Evolutionary conservation across 2,113 vertebrate genomes (phyloP).

Genomic region (Neofelis nebulosa): DNA sequence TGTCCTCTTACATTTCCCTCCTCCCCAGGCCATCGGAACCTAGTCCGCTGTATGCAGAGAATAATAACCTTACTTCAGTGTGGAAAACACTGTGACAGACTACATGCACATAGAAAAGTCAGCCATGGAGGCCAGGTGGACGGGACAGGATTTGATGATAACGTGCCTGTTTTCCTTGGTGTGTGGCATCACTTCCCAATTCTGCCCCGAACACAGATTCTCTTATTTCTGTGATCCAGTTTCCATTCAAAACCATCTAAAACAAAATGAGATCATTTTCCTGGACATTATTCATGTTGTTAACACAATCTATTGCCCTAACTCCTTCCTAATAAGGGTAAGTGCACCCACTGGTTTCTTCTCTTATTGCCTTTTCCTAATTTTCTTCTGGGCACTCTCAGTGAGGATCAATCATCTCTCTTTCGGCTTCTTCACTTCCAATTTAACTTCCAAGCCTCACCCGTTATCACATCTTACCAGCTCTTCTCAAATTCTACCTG

Average conservation of each 20-base stretch:
- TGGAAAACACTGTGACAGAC: neutral
- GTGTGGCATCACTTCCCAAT: neutral
- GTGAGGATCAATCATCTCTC: neutral
- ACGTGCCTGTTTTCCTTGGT: neutral
- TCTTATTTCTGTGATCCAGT: neutral
- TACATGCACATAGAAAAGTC: neutral
- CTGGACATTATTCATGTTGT: neutral
- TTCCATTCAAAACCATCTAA: neutral
- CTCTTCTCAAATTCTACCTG: neutral
- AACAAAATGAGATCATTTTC: neutral
- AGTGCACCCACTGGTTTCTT: neutral
- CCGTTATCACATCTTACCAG: neutral
- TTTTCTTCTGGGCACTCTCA: neutral
- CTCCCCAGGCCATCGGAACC: neutral
- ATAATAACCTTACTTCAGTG: neutral
- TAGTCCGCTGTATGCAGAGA: neutral
- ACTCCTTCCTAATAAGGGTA: neutral
- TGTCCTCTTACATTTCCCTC: neutral
- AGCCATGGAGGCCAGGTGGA: neutral
- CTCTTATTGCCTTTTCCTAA: neutral
- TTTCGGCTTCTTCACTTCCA: neutral
- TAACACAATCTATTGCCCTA: neutral
- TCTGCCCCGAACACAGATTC: neutral
- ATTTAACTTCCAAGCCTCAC: neutral
- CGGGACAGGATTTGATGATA: neutral